Percentiles rank a stretch among this genome's conserved stretches.
Conservation (phyloP, 2,888 invertebrate species). For the Mycogona germanica region DNA sequence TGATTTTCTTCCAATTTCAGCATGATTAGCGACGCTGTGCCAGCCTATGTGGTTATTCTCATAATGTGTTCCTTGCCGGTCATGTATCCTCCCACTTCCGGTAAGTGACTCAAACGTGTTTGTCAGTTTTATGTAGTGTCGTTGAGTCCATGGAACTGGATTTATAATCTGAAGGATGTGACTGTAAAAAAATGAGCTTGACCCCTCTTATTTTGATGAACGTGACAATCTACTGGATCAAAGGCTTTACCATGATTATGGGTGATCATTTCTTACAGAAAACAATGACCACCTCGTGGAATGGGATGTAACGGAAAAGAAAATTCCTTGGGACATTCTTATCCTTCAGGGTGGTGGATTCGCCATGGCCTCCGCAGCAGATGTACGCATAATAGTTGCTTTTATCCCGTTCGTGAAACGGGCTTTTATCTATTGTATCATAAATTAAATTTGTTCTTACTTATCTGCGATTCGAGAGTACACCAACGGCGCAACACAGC, state of each 20-base stretch:
- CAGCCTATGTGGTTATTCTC: conserved; percentile 57
- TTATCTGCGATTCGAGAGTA: too few relatives aligned
- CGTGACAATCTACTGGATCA: background rate
- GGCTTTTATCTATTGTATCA: too few relatives aligned
- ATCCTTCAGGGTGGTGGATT: conserved; percentile 77
- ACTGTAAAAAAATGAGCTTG: background rate
- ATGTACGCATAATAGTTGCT: conserved; percentile 5
- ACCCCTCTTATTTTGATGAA: background rate
- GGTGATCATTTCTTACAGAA: background rate
- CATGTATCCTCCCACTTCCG: conserved; percentile 38
- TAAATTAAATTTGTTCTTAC: background rate
- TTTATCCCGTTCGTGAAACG: too few relatives aligned
- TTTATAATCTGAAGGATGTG: too few relatives aligned
- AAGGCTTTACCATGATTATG: too few relatives aligned
- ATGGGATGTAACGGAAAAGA: conserved; percentile 72
- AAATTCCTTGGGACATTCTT: conserved; percentile 81
- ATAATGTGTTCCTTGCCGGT: conserved; percentile 74
- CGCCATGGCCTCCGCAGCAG: conserved; percentile 72
- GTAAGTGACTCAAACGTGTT: too few relatives aligned
- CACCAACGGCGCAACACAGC: too few relatives aligned
- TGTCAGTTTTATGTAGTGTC: too few relatives aligned
- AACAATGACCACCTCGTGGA: conserved; percentile 51
- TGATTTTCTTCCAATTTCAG: background rate
- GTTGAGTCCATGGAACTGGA: too few relatives aligned
- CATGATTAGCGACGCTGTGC: background rate